phyloP scores from a whole-genome alignment of 2,888 invertebrate genomes.

The Amblyjoppa proteus region DNA sequence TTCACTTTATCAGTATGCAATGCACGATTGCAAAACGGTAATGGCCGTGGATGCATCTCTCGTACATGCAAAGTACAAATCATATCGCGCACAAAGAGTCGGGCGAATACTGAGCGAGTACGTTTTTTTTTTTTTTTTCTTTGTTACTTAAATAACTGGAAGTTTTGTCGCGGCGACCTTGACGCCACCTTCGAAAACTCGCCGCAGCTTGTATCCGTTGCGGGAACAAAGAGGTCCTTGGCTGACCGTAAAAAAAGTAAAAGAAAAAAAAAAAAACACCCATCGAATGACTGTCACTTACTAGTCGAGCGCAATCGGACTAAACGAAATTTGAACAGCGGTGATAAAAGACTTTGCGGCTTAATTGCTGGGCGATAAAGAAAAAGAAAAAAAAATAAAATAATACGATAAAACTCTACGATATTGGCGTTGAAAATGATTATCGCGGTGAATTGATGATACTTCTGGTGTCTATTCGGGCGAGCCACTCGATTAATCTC shows the following conservation, averaged over 20 bases:
- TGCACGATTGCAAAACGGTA: constrained; percentile 25
- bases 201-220: background rate
- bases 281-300: background rate
- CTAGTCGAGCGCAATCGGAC: background rate
- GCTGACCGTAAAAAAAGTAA: background rate
- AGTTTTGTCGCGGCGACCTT: background rate
- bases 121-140: background rate
- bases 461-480: constrained; percentile 28
- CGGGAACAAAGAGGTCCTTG: background rate
- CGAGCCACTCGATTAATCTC: constrained; percentile 3
- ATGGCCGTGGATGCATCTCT: background rate
- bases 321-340: background rate
- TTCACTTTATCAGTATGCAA: constrained; percentile 36
- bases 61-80: constrained; percentile 4
- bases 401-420: constrained; percentile 8
- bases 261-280: background rate
- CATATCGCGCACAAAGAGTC: background rate
- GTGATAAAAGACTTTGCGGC: background rate
- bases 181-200: background rate
- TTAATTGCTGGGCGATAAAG: background rate
- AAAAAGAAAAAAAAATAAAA: background rate
- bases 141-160: background rate
- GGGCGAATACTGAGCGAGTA: background rate
- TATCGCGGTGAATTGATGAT: constrained; percentile 6
- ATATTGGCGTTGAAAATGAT: constrained; percentile 12